phyloP scores from a whole-genome alignment of 2,113 vertebrate genomes.

The Caretta caretta region DNA sequence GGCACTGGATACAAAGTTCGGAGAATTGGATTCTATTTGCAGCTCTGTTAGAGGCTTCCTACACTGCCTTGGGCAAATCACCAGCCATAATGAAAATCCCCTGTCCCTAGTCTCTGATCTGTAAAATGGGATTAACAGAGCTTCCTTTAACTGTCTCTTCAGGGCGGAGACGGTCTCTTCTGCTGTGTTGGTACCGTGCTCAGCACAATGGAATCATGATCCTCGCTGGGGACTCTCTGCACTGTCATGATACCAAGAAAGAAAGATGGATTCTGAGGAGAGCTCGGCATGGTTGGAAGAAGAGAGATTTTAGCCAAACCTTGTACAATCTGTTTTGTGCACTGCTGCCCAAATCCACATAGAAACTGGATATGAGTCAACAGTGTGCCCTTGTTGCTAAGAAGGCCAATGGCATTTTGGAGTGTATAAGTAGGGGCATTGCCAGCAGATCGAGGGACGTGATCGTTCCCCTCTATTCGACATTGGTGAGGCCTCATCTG shows the following conservation, averaged over 20 bases:
- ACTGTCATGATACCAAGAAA: background rate
- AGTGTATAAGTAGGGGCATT: too few species aligned
- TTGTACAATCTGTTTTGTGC: background rate
- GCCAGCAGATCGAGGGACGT: too few species aligned
- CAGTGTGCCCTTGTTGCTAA: too few species aligned
- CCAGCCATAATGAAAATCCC: background rate
- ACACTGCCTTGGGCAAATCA: background rate
- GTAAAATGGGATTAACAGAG: background rate
- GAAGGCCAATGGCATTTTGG: too few species aligned
- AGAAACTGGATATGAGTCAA: too few species aligned
- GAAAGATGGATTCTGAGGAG: background rate
- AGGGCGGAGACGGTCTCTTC: background rate
- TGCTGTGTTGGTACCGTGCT: background rate
- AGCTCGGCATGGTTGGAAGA: background rate
- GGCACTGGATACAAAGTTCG: background rate
- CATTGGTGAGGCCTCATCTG: too few species aligned
- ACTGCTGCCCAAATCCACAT: background rate
- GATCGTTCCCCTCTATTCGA: too few species aligned
- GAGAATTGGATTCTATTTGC: background rate
- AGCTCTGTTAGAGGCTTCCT: too few species aligned
- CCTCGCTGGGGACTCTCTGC: background rate
- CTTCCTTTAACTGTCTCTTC: background rate
- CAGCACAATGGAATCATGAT: background rate
- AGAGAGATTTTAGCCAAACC: background rate
- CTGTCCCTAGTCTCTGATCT: background rate